Conservation (phyloP, 2,797 vertebrate genomes). For the Eulemur albifrons region DNA sequence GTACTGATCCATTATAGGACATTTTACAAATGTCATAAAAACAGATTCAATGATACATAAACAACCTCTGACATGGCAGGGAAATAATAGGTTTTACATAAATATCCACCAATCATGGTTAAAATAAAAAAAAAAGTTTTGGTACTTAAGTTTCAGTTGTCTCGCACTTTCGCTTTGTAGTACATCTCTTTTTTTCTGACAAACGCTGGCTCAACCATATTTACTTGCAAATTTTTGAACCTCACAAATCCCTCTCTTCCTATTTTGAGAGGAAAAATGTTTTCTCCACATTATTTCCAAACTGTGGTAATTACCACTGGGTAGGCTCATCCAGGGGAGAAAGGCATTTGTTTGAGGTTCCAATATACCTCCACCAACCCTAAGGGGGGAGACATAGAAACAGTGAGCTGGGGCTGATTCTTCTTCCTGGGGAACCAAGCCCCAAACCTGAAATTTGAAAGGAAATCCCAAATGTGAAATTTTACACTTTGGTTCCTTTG, state of each 20-base stretch:
- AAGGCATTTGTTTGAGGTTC: slow-evolving; percentile 62
- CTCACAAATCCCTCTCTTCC: slow-evolving; percentile 63
- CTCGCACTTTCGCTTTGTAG: slow-evolving; percentile 34
- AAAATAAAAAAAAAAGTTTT: slow-evolving; percentile 16
- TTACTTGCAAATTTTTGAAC: slow-evolving; percentile 56
- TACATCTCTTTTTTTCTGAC: slow-evolving; percentile 40
- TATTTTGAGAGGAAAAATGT: slow-evolving; percentile 50
- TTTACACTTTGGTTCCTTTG: slow-evolving; percentile 46
- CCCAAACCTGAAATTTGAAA: slow-evolving; percentile 49
- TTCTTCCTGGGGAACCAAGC: neutral
- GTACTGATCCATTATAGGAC: neutral
- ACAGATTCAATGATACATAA: slow-evolving; percentile 10
- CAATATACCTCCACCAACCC: slow-evolving; percentile 39
- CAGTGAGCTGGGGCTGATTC: slow-evolving; percentile 19
- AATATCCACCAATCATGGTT: neutral
- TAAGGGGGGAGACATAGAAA: slow-evolving; percentile 18
- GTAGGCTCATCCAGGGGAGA: slow-evolving; percentile 35
- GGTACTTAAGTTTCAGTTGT: slow-evolving; percentile 27
- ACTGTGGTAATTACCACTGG: slow-evolving; percentile 55
- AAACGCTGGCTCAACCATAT: slow-evolving; percentile 31
- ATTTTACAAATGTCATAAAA: neutral
- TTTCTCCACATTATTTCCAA: slow-evolving; percentile 59
- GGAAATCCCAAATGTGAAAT: slow-evolving; percentile 35
- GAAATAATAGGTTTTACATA: slow-evolving; percentile 36
- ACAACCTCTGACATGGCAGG: neutral